These are phyloP conservation scores for Ylistrum balloti DNA, from an alignment of 1,140 invertebrate genomes.

Conservation along the genomic window DNA sequence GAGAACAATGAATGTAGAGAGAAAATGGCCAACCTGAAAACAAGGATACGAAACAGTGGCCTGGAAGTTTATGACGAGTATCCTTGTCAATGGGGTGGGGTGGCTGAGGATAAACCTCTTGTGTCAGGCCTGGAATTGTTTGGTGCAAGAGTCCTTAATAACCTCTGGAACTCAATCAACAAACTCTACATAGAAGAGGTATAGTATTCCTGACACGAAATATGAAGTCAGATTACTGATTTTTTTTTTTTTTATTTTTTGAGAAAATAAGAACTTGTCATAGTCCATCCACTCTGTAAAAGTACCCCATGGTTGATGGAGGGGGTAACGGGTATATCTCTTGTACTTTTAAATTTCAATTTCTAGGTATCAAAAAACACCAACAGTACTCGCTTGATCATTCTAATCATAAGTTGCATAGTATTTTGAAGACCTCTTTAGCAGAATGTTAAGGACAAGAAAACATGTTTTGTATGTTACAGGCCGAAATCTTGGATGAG, in stretches of 20 bases:
- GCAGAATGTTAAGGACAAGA: not conserved
- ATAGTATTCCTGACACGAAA: no score
- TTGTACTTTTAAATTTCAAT: no score
- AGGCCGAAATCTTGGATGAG: constrained; percentile 78
- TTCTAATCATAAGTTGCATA: no score
- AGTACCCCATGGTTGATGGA: no score
- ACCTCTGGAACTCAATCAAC: constrained; percentile 81
- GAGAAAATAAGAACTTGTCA: no score
- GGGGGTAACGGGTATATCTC: no score
- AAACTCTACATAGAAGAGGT: constrained; percentile 79
- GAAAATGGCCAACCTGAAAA: constrained; percentile 79
- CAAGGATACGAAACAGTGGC: constrained; percentile 75
- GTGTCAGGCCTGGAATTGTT: constrained; percentile 81
- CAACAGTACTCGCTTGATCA: no score
- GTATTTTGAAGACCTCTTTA: no score
- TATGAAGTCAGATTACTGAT: no score
- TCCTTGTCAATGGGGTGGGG: constrained; percentile 81
- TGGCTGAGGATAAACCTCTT: constrained; percentile 79
- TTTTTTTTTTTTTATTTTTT: no score
- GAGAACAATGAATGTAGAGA: constrained; percentile 68
- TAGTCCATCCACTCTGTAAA: no score
- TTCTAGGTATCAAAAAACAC: no score
- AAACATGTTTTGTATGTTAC: constrained; percentile 41
- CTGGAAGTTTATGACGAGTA: constrained; percentile 82
- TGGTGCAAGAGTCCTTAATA: constrained; percentile 80